These are phyloP conservation scores for Melieria crassipennis DNA, from an alignment of 2,888 invertebrate species.

Conservation along the genomic window DNA sequence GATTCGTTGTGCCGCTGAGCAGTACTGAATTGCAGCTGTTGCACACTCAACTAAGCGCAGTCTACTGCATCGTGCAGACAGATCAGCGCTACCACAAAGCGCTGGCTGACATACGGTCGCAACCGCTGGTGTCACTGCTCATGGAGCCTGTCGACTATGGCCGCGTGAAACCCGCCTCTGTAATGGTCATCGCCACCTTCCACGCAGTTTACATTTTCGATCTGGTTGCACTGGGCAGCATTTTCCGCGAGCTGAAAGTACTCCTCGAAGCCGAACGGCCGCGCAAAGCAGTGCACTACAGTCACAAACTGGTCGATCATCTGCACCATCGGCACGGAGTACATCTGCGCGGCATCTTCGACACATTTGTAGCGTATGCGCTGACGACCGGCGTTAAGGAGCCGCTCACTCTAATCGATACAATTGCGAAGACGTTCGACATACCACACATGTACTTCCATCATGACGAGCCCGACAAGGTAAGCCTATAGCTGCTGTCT, in stretches of 20 bases:
- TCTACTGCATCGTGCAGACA: conserved; percentile 48
- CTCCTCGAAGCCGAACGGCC: conserved; percentile 48
- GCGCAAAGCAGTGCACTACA: conserved; percentile 50
- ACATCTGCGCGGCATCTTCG: conserved; percentile 49
- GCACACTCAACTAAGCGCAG: conserved; percentile 40
- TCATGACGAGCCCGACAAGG: conserved; percentile 18
- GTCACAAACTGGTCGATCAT: conserved; percentile 49
- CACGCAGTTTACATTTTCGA: conserved; percentile 53
- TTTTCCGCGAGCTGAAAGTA: conserved; percentile 49
- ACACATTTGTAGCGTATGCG: conserved; percentile 52
- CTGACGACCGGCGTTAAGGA: conserved; percentile 42
- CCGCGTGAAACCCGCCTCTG: conserved; percentile 46
- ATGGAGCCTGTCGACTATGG: conserved; percentile 49
- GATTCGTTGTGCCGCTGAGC: conserved; percentile 16
- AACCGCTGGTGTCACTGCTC: conserved; percentile 46
- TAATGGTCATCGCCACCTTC: conserved; percentile 47
- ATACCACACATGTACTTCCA: conserved; percentile 47
- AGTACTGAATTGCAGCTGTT: conserved; percentile 41
- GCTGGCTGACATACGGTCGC: conserved; percentile 47
- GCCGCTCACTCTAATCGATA: conserved; percentile 43
- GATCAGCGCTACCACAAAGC: conserved; percentile 54
- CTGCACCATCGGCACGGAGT: conserved; percentile 49
- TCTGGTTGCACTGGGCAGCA: conserved; percentile 47
- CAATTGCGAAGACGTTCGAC: conserved; percentile 44
- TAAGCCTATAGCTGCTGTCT: conserved; percentile 13